Percentiles rank a stretch among this genome's conserved stretches.
Evolutionary conservation across 2,888 invertebrate species (phyloP).

Genomic region (Ephialtes manifestator): DNA sequence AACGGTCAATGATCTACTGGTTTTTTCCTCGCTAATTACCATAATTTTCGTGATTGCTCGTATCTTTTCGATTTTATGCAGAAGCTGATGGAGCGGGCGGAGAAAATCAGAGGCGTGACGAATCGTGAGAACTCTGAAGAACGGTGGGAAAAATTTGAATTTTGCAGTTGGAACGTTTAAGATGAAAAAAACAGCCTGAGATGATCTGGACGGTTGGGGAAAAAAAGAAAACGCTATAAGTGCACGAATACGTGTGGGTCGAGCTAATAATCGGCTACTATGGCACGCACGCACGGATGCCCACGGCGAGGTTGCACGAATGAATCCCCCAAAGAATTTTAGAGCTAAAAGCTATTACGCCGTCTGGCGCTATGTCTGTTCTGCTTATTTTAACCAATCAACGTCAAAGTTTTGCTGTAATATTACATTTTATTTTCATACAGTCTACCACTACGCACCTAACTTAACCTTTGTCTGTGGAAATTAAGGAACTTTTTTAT

Average conservation of each 20-base stretch:
- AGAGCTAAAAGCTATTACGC: neutral
- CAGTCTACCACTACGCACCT: neutral
- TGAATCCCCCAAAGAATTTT: slow-evolving; percentile 13
- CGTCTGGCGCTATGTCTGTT: slow-evolving; percentile 8
- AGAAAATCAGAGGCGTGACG: slow-evolving; percentile 6
- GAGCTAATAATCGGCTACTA: slow-evolving; percentile 53
- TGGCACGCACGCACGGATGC: slow-evolving; percentile 46
- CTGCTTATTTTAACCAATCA: slow-evolving; percentile 12
- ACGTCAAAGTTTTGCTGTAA: neutral
- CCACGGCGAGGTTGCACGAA: slow-evolving; percentile 43
- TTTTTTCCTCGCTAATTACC: slow-evolving; percentile 27
- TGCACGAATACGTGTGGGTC: slow-evolving; percentile 32
- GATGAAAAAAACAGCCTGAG: slow-evolving; percentile 1
- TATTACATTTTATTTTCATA: neutral
- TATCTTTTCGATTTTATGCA: neutral
- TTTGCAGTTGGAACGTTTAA: slow-evolving; percentile 22
- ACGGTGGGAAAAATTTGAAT: slow-evolving; percentile 16
- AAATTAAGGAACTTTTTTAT: neutral
- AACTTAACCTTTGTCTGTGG: neutral
- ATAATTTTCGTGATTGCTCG: neutral
- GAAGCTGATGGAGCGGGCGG: neutral
- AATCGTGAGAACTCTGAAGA: slow-evolving; percentile 36
- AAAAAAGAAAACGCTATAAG: slow-evolving; percentile 10
- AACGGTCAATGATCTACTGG: slow-evolving; percentile 19
- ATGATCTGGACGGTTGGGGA: neutral